Conservation (phyloP, 1,140 invertebrate species). For the Heliconius hermathena region DNA sequence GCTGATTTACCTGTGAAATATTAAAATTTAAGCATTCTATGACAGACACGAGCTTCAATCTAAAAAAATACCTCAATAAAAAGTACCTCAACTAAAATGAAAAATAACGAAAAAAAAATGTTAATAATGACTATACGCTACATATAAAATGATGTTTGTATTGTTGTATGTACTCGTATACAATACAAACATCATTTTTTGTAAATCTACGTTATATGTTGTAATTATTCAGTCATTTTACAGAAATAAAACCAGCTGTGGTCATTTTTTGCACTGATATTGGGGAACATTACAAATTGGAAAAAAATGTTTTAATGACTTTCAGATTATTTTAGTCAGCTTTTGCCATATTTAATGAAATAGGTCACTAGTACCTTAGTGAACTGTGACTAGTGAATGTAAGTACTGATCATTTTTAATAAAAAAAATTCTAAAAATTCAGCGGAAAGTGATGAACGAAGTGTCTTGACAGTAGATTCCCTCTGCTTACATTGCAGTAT, state of each 20-base stretch:
- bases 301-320: not conserved
- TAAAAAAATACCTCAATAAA: not conserved
- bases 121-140: not conserved
- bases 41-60: not conserved
- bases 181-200: not conserved
- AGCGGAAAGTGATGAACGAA: no score
- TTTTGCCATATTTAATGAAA: not conserved
- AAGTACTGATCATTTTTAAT: no score
- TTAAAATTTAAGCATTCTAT: no score
- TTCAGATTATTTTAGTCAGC: not conserved
- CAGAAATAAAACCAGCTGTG: not conserved
- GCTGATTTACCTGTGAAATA: no score
- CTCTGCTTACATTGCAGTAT: no score
- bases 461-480: no score
- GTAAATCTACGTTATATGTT: not conserved
- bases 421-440: no score
- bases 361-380: not conserved
- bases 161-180: not conserved
- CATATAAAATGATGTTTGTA: no score
- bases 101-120: not conserved
- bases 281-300: not conserved
- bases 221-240: not conserved
- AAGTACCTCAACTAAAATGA: not conserved
- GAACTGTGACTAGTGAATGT: no score
- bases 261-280: not conserved